Evolutionary conservation across 2,888 invertebrate species (phyloP).

Genomic region (Aleiodes testaceus): DNA sequence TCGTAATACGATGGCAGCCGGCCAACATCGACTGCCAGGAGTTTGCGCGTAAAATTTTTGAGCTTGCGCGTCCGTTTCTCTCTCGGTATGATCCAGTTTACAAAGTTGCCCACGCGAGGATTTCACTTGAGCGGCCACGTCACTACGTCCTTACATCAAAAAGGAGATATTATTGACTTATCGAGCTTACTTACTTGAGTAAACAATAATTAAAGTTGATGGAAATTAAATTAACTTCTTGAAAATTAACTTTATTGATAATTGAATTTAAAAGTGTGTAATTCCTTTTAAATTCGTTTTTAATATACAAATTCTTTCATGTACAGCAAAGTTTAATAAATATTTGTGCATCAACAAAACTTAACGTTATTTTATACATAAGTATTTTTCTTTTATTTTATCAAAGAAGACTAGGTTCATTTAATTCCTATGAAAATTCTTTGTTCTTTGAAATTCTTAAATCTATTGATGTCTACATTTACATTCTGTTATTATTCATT

Average conservation of each 20-base stretch:
- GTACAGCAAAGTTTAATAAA: slow-evolving; percentile 8
- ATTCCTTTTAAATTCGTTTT: neutral
- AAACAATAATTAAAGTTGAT: slow-evolving; percentile 19
- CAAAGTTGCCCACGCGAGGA: slow-evolving; percentile 39
- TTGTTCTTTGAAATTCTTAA: no score
- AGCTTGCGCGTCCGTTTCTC: slow-evolving; percentile 51
- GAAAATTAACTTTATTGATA: neutral
- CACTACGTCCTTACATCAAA: slow-evolving; percentile 35
- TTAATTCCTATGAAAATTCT: neutral
- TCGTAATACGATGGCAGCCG: slow-evolving; percentile 29
- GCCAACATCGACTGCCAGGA: slow-evolving; percentile 41
- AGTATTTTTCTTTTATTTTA: neutral
- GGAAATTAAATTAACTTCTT: slow-evolving; percentile 10
- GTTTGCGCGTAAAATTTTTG: slow-evolving; percentile 53
- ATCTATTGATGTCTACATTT: no score
- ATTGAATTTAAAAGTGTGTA: neutral
- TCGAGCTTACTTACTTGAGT: slow-evolving; percentile 25
- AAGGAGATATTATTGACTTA: slow-evolving; percentile 29
- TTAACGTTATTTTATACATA: slow-evolving; percentile 10
- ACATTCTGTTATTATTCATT: no score
- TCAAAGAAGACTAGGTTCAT: slow-evolving; percentile 14
- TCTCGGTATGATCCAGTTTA: slow-evolving; percentile 35
- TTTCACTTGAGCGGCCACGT: slow-evolving; percentile 33
- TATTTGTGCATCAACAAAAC: slow-evolving; percentile 20
- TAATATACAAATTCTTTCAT: slow-evolving; percentile 8